Evolutionary conservation across 1,140 invertebrate species (phyloP).

Genomic region (Brachionus manjavacas): DNA sequence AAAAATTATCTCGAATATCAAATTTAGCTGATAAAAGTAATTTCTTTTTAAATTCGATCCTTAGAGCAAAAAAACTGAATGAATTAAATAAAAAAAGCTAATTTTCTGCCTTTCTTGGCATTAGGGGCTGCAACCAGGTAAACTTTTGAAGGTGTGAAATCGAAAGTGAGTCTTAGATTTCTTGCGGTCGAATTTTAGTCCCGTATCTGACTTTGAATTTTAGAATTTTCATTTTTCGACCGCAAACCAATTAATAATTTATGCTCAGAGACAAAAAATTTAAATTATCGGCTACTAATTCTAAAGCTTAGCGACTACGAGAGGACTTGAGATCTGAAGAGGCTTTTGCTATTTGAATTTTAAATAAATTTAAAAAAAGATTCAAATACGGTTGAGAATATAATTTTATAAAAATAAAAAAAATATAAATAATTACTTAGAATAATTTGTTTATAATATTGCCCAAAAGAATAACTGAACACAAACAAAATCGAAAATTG

Average conservation of each 20-base stretch:
- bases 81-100: not conserved
- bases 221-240: not conserved
- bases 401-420: not conserved
- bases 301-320: not conserved
- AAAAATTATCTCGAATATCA: not conserved
- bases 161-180: not conserved
- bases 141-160: not conserved
- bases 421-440: slow-evolving; percentile 13
- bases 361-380: not conserved
- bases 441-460: slow-evolving; percentile 38
- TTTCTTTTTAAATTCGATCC: not conserved
- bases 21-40: not conserved
- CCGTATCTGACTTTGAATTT: not conserved
- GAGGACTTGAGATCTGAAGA: slow-evolving; percentile 1
- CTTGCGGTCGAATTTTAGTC: not conserved
- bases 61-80: not conserved
- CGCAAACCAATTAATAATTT: slow-evolving; percentile 10
- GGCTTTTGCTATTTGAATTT: not conserved
- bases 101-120: not conserved
- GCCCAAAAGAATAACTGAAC: slow-evolving; percentile 25
- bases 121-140: not conserved
- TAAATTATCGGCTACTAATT: not conserved
- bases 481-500: slow-evolving; percentile 23
- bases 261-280: not conserved
- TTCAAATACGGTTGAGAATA: not conserved